These are phyloP conservation scores for Drosophila eohydei DNA, from an alignment of 2,888 invertebrate genomes.

Conservation along the genomic window DNA sequence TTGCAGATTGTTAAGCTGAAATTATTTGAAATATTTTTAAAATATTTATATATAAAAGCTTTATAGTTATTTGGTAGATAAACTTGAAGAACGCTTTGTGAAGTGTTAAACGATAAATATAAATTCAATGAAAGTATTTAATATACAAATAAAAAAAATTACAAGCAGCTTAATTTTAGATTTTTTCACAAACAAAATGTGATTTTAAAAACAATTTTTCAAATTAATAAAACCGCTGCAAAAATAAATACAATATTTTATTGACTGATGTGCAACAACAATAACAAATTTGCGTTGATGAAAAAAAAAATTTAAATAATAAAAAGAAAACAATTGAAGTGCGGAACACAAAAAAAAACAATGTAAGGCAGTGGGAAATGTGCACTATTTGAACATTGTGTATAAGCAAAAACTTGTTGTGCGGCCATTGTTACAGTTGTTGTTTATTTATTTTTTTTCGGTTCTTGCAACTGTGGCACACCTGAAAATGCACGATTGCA, in stretches of 20 bases:
- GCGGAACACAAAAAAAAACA: slow-evolving; percentile 27
- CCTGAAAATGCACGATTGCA: slow-evolving; percentile 71
- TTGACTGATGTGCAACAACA: background rate
- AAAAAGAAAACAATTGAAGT: slow-evolving; percentile 5
- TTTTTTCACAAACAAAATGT: background rate
- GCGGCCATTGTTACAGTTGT: slow-evolving; percentile 14
- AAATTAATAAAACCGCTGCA: background rate
- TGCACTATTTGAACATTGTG: slow-evolving; percentile 38
- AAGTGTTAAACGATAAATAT: background rate
- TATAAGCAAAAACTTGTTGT: slow-evolving; percentile 39
- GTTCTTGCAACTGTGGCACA: slow-evolving; percentile 48
- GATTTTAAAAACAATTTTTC: background rate
- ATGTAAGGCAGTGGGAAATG: slow-evolving; percentile 26
- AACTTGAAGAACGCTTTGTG: background rate
- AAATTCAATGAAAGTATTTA: too few relatives aligned
- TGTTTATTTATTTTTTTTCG: slow-evolving; percentile 12
- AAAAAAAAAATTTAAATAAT: background rate
- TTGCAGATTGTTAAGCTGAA: background rate
- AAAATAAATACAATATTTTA: background rate
- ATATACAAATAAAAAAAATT: background rate
- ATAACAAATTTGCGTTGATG: background rate
- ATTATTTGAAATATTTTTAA: background rate
- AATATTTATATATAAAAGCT: background rate
- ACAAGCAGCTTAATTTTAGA: too few relatives aligned
- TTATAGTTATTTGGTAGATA: background rate